Evolutionary conservation across 2,113 vertebrate genomes (phyloP).

Genomic region (Oenanthe melanoleuca): DNA sequence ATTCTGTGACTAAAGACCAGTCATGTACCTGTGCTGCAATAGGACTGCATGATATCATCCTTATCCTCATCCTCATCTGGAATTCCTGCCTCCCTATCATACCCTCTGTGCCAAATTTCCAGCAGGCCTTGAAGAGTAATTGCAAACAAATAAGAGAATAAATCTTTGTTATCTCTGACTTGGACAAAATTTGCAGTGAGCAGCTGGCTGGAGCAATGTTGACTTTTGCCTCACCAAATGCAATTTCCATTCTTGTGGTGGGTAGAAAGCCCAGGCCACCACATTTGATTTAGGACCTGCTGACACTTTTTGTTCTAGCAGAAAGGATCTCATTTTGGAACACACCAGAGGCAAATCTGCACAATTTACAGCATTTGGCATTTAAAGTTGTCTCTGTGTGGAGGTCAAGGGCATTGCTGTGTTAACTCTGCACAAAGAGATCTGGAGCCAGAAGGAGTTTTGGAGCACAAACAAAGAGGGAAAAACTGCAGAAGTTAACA

Average conservation of each 20-base stretch:
- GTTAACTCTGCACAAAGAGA: neutral
- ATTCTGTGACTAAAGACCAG: neutral
- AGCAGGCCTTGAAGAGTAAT: neutral
- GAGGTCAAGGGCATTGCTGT: neutral
- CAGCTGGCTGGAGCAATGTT: neutral
- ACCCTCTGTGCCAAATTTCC: neutral
- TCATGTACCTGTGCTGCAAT: neutral
- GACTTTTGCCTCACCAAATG: neutral
- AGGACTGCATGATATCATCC: neutral
- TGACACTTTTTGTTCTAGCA: neutral
- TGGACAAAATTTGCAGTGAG: neutral
- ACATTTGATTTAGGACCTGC: neutral
- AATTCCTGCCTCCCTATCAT: neutral
- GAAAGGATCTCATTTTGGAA: neutral
- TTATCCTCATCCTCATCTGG: neutral
- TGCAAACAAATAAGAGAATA: neutral
- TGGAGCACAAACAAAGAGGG: neutral
- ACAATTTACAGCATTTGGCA: neutral
- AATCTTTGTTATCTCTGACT: neutral
- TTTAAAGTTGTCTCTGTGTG: neutral
- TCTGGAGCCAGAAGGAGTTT: neutral
- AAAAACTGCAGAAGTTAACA: neutral
- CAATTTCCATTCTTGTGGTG: neutral
- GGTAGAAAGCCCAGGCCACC: neutral
- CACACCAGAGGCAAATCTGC: neutral